phyloP scores from a whole-genome alignment of 2,888 invertebrate species.

The Lochmaea crataegi region DNA sequence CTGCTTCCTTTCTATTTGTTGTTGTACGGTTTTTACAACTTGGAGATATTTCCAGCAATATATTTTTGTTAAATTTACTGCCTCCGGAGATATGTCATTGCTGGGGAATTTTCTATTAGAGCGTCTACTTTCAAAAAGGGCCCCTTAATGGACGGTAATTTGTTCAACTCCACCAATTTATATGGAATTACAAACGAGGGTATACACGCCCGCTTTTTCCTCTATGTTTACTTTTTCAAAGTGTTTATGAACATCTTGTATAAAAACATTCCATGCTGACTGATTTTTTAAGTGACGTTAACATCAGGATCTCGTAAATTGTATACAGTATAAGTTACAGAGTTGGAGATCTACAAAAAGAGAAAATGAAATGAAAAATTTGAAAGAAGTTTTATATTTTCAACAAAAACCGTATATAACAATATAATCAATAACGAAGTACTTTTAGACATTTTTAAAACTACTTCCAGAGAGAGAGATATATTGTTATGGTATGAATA shows the following conservation, averaged over 20 bases:
- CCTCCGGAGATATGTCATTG: constrained; percentile 35
- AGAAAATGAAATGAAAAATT: neutral
- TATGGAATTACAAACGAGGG: constrained; percentile 27
- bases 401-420: too few relatives aligned
- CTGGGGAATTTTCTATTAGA: constrained; percentile 35
- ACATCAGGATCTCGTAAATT: neutral
- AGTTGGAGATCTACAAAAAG: neutral
- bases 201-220: constrained; percentile 15
- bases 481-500: too few relatives aligned
- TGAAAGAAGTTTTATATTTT: neutral
- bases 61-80: constrained; percentile 42
- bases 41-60: constrained; percentile 40
- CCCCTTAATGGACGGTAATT: constrained; percentile 33
- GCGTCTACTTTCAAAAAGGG: constrained; percentile 29
- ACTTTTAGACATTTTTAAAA: too few relatives aligned
- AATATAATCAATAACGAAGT: too few relatives aligned
- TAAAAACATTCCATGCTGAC: neutral
- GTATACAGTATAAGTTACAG: neutral
- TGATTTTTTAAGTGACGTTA: neutral
- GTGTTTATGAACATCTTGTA: constrained; percentile 26
- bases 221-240: constrained; percentile 20
- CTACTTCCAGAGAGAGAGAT: too few relatives aligned
- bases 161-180: constrained; percentile 30
- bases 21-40: constrained; percentile 39
- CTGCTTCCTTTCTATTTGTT: constrained; percentile 41